A percentile compares a stretch with the other conserved stretches of the same genome.
These are phyloP conservation scores for Hycleus phaleratus DNA, from an alignment of 1,140 invertebrate genomes.

Conservation along the genomic window DNA sequence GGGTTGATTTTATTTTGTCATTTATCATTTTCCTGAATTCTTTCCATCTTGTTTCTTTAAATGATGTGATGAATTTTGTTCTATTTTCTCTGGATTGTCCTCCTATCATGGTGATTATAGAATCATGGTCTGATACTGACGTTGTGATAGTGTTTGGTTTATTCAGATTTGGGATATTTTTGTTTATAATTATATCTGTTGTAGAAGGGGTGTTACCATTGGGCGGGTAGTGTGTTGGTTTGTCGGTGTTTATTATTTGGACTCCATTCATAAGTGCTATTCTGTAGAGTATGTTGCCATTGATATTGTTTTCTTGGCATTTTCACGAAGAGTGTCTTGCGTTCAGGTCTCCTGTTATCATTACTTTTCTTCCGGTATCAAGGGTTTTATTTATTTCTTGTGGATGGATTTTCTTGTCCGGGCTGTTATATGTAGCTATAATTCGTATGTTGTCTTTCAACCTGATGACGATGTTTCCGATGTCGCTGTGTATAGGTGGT, in stretches of 20 bases:
- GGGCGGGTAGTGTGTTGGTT: slow-evolving; percentile 10
- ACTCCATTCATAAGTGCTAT: not conserved
- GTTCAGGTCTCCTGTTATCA: slow-evolving; percentile 8
- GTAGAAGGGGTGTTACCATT: slow-evolving; percentile 3
- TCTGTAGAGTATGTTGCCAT: slow-evolving; percentile 3
- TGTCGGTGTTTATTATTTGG: not conserved
- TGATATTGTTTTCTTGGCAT: not conserved
- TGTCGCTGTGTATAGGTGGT: no score
- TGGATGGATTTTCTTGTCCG: not conserved
- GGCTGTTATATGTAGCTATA: no score
- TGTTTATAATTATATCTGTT: slow-evolving; percentile 12
- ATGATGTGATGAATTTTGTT: slow-evolving; percentile 3
- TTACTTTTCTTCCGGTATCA: not conserved
- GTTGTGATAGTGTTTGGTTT: not conserved
- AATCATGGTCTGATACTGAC: slow-evolving; percentile 6
- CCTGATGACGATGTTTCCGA: no score
- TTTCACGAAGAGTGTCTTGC: slow-evolving; percentile 9
- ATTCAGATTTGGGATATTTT: not conserved
- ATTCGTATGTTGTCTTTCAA: no score
- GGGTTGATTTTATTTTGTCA: not conserved
- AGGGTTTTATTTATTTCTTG: not conserved
- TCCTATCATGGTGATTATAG: not conserved
- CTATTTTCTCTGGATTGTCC: not conserved
- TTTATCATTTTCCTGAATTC: slow-evolving; percentile 4
- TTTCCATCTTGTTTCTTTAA: slow-evolving; percentile 9